A percentile compares a stretch with the other conserved stretches of the same genome.
Conservation (phyloP, 2,113 vertebrate genomes). For the Phyllopteryx taeniolatus region DNA sequence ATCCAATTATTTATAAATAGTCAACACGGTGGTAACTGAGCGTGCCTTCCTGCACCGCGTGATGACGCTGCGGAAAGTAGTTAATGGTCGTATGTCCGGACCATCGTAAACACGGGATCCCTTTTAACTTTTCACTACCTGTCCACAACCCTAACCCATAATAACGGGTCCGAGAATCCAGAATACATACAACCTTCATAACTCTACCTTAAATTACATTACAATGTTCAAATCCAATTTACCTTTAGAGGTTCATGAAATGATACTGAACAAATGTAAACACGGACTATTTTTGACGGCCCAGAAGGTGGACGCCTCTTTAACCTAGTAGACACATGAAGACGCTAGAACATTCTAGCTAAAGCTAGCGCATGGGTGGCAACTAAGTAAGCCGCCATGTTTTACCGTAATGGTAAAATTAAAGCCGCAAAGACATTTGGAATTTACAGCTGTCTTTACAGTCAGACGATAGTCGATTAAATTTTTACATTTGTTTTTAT, state of each 20-base stretch:
- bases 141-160: no score
- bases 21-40: no score
- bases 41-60: no score
- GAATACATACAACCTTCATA: background rate
- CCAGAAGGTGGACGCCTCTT: background rate
- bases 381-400: constrained; percentile 44
- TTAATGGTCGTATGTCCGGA: no score
- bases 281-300: background rate
- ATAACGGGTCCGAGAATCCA: no score
- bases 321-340: constrained; percentile 23
- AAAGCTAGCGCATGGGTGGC: constrained; percentile 27
- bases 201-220: background rate
- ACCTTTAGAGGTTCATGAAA: constrained; percentile 7
- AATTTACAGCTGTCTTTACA: background rate
- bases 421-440: background rate
- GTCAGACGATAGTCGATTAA: no score
- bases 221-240: background rate
- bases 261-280: background rate
- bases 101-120: no score
- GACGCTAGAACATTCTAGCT: constrained; percentile 58
- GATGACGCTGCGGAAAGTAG: no score
- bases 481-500: background rate
- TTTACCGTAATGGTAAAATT: constrained; percentile 40
- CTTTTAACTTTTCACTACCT: no score
- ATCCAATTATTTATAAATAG: no score